Evolutionary conservation across 2,888 invertebrate species (phyloP), one percentile per base, ranked within the genome.

Genomic region (Drosophila meridionalis): DNA sequence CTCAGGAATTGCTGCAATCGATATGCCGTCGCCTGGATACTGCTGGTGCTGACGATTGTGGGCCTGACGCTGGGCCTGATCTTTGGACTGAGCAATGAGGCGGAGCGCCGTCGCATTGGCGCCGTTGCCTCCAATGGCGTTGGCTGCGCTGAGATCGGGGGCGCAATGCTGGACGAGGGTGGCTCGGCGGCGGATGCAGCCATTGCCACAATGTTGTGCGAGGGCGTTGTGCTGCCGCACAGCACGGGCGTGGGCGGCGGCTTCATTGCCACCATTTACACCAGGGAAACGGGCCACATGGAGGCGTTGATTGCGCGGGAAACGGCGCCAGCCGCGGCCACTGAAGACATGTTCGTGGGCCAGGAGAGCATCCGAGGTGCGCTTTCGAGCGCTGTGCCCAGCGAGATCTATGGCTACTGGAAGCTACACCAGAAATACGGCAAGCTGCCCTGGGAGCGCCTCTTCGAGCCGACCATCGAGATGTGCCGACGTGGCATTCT

Each of bases 181-280:
- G 97, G 97, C 2, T 95, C 95, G 0, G 98, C 97, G 0, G 96
- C 96, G 3, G 98, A 98, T 92, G 97, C 98, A 0, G 96, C 97
- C 0, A 96, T 98, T 84, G 97, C 98, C 0, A 95, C 97, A 0
- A 92, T 97, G 73, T 95, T 98, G 84, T 98, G 98, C 92, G 96
- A 97, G 92, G 98, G 98, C 0, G 94, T 97, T 4, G 95, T 96
- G 2, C 96, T 97, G 91, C 95, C 97, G 4, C 97, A 98, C 93
- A 96, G 97, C 83, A 96, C 96, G 95, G 98, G 98, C 0, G 93
- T 98, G 1, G 98, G 98, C 12, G 98, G 98, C 48, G 98, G 98
- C 36, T 98, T 98, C 92, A 93, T 98, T 38, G 96, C 97, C 93
- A 97, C 97, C 5, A 95, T 97, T 63, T 98, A 97, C 94, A 95